These are phyloP conservation scores for Sapajus apella DNA, from an alignment of 2,113 vertebrate species.

Conservation along the genomic window DNA sequence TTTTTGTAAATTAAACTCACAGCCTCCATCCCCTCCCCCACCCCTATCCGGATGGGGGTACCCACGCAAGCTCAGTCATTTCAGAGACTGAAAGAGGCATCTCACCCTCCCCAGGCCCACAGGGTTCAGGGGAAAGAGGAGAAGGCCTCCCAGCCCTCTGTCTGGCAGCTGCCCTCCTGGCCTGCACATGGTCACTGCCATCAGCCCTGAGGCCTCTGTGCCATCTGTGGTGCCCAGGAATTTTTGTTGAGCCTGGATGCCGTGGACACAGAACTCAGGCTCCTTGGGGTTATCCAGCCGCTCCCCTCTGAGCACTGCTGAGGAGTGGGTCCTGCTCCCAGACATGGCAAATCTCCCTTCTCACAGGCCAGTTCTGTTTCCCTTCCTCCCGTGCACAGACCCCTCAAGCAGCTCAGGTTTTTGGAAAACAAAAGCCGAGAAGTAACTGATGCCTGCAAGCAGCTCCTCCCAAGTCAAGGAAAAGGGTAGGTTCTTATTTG, in stretches of 20 bases:
- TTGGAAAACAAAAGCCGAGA: background rate
- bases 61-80: background rate
- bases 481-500: background rate
- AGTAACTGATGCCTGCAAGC: background rate
- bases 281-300: background rate
- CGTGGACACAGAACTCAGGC: background rate
- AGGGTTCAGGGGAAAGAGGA: background rate
- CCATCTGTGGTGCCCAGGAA: background rate
- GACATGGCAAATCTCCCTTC: rapidly evolving
- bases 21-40: background rate
- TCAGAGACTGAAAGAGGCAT: background rate
- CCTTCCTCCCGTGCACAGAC: background rate
- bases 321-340: background rate
- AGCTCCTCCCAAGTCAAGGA: background rate
- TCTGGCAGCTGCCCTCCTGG: background rate
- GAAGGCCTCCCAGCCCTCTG: too few relatives aligned
- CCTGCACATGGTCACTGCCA: background rate
- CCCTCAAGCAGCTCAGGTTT: background rate
- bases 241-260: background rate
- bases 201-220: background rate
- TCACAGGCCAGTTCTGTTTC: background rate
- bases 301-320: background rate
- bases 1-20: background rate
- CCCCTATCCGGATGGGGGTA: background rate
- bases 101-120: background rate